Conservation (phyloP, 2,888 invertebrate species). For the Rotaria socialis region DNA sequence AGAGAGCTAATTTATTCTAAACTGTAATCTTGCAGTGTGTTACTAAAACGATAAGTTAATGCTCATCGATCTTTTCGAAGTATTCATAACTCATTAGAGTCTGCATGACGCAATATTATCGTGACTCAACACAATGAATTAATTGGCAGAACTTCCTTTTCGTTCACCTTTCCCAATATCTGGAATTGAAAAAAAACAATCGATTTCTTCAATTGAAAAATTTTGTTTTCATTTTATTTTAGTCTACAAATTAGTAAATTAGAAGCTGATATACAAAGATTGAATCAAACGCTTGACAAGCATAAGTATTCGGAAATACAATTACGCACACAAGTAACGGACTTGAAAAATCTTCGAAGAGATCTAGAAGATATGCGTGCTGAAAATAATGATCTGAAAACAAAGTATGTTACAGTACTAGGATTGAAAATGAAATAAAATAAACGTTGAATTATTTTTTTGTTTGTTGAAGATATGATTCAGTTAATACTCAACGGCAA, state of each 20-base stretch:
- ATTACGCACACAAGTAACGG: conserved; percentile 17
- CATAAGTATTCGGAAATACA: not conserved
- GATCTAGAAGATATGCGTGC: not conserved
- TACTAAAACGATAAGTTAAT: no score
- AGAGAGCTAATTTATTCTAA: no score
- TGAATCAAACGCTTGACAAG: conserved; percentile 20
- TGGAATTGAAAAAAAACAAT: no score
- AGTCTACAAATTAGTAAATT: conserved; percentile 22
- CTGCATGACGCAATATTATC: no score
- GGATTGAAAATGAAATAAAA: not conserved
- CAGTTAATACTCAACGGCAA: conserved; percentile 62
- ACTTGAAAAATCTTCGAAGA: not conserved
- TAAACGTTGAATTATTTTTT: not conserved
- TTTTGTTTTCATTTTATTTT: not conserved
- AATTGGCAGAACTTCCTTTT: no score
- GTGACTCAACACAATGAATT: no score
- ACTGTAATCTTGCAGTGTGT: no score
- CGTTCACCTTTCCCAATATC: no score
- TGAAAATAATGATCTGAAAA: not conserved
- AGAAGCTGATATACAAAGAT: conserved; percentile 24
- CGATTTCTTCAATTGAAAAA: no score
- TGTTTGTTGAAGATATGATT: not conserved
- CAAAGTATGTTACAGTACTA: not conserved
- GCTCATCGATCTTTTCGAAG: no score
- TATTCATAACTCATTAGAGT: no score